These are phyloP conservation scores for Eretmocerus hayati DNA, from an alignment of 2,888 invertebrate genomes.

Conservation along the genomic window DNA sequence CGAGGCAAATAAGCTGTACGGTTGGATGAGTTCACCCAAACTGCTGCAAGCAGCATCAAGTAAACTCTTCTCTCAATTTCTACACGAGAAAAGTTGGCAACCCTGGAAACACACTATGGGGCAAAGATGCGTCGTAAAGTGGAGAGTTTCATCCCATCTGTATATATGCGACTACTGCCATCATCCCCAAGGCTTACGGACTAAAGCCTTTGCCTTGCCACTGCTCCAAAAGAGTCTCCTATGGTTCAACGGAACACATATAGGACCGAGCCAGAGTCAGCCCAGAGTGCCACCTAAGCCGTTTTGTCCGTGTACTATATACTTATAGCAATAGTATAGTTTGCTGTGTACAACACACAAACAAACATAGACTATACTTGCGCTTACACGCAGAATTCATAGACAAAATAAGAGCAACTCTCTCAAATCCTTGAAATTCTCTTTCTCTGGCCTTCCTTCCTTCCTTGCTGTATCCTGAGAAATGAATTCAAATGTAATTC, in stretches of 20 bases:
- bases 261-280: neutral
- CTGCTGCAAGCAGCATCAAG: neutral
- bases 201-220: conserved; percentile 3
- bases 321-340: too few relatives aligned
- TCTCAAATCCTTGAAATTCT: too few relatives aligned
- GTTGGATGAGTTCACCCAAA: neutral
- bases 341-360: too few relatives aligned
- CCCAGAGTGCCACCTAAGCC: conserved; percentile 21
- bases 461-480: too few relatives aligned
- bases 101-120: conserved; percentile 4
- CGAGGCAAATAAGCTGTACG: conserved; percentile 18
- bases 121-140: conserved; percentile 3
- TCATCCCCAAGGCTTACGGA: conserved; percentile 18
- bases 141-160: conserved; percentile 7
- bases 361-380: neutral
- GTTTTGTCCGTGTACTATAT: conserved; percentile 16
- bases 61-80: too few relatives aligned
- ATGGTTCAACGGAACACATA: neutral
- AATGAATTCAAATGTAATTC: too few relatives aligned
- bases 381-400: too few relatives aligned
- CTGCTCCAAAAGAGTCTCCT: neutral
- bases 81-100: conserved; percentile 15
- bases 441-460: too few relatives aligned
- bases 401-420: neutral
- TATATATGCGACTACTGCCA: conserved; percentile 1